Base-by-base conservation (phyloP, 2,113 vertebrate genomes). In the Myrmecophaga tridactyla region DNA sequence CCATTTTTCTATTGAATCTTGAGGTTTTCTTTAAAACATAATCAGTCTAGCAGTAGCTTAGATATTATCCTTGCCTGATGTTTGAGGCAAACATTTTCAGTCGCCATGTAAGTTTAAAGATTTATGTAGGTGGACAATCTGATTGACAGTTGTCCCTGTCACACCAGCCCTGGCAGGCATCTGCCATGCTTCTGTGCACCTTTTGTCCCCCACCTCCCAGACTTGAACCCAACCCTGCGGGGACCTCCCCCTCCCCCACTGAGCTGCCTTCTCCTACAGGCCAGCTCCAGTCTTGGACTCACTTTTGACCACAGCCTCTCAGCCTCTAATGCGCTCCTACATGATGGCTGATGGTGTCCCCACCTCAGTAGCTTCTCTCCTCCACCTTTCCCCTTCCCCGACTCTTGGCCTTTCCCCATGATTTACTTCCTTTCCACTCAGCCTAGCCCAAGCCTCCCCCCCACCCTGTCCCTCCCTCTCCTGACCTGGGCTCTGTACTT, bases 251-350 rank as follows among this genome's bases (percentile, higher is more conserved):
- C 51, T 7, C 25, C 29, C n/a, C 65, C 48, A 0, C 6, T 14
- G 63, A 34, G 43, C 86, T 1, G 3, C 62, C 73, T 15, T 80
- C 43, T 83, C 14, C 39, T n/a, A 1, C 4, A 13, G 69, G 60
- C 8, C 70, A 20, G 75, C 67, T 86, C 29, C 18, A 23, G 62
- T 43, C 76, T 63, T 60, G 27, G 29, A 15, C 12, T 27, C 21
- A 48, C 62, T 23, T 23, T 34, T 23, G 70, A n/a, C 34, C 11
- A 56, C 39, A 82, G 4, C 43, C 18, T 18, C 25, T 13, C 21
- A 53, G 72, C 51, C n/a, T n/a, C n/a, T n/a, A n/a, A n/a, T 4
- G 0, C 1, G 0, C 36, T 43, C 34, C 6, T 2, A 14, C 60
- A 29, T 29, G 39, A 48, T 51, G 12, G 7, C 25, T 34, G 34